A percentile compares a stretch with the other conserved stretches of the same genome.
Evolutionary conservation across 2,113 vertebrate genomes (phyloP).

Genomic region (Aphelocoma coerulescens): DNA sequence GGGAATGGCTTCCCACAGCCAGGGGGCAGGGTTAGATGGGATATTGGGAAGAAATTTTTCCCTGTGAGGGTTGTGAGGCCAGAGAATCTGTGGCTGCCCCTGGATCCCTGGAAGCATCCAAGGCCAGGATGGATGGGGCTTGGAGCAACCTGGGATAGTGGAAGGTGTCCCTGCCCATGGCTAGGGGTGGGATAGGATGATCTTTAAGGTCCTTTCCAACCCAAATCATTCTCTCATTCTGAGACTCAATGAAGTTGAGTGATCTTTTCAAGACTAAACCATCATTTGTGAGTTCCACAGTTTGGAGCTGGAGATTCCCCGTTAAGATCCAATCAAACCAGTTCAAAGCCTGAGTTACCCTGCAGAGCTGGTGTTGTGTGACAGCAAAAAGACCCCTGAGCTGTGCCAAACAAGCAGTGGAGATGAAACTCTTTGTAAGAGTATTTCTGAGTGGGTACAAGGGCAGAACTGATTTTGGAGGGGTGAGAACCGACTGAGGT

Average conservation of each 20-base stretch:
- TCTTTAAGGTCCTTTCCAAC: neutral
- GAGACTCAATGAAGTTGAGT: neutral
- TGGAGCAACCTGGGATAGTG: fast-evolving
- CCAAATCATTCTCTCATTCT: neutral
- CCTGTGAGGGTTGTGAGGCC: neutral
- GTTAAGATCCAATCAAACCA: neutral
- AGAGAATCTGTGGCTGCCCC: neutral
- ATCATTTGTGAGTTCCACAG: neutral
- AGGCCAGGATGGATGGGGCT: fast-evolving
- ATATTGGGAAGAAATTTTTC: neutral
- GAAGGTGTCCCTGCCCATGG: neutral
- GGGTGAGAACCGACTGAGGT: neutral
- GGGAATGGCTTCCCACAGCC: neutral
- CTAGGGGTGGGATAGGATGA: fast-evolving
- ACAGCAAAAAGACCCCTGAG: neutral
- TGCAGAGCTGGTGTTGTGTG: neutral
- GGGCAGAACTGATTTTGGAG: neutral
- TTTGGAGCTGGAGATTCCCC: neutral
- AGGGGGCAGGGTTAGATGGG: neutral
- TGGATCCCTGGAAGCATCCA: neutral
- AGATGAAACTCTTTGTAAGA: neutral
- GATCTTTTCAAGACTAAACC: neutral
- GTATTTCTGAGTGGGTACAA: neutral
- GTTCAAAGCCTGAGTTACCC: neutral
- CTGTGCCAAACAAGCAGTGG: neutral